Evolutionary conservation across 2,797 vertebrate species (phyloP).

Genomic region (Myripristis jacobus): DNA sequence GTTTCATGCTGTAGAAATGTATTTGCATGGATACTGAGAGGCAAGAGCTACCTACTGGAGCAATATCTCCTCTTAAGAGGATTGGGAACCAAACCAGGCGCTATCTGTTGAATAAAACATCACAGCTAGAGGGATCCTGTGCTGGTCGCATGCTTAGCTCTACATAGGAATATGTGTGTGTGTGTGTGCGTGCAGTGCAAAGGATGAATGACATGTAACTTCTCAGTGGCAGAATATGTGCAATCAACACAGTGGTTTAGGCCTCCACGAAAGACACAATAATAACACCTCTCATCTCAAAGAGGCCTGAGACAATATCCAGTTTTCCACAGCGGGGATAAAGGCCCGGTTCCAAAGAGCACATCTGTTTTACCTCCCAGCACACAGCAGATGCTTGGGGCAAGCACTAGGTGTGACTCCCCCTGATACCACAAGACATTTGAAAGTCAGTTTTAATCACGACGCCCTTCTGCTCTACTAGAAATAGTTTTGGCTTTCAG

Average conservation of each 20-base stretch:
- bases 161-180: constrained; percentile 5
- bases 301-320: constrained; percentile 3
- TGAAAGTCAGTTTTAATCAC: background rate
- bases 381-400: background rate
- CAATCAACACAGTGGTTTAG: background rate
- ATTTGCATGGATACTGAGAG: constrained; percentile 7
- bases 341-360: background rate
- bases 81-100: constrained; percentile 45
- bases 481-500: constrained; percentile 8
- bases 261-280: background rate
- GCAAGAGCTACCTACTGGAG: constrained; percentile 4
- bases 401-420: constrained; percentile 10
- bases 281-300: background rate
- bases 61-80: constrained; percentile 39
- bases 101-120: constrained; percentile 55
- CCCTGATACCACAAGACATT: constrained; percentile 9
- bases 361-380: constrained; percentile 7
- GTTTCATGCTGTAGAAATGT: background rate
- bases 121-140: constrained; percentile 35
- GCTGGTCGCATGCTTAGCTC: constrained; percentile 10
- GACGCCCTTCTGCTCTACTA: background rate
- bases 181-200: constrained; percentile 3
- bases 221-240: constrained; percentile 1
- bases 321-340: constrained; percentile 3
- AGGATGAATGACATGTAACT: constrained; percentile 13